Base-by-base conservation (phyloP, 2,888 invertebrate genomes). In the Andrena marginata region DNA sequence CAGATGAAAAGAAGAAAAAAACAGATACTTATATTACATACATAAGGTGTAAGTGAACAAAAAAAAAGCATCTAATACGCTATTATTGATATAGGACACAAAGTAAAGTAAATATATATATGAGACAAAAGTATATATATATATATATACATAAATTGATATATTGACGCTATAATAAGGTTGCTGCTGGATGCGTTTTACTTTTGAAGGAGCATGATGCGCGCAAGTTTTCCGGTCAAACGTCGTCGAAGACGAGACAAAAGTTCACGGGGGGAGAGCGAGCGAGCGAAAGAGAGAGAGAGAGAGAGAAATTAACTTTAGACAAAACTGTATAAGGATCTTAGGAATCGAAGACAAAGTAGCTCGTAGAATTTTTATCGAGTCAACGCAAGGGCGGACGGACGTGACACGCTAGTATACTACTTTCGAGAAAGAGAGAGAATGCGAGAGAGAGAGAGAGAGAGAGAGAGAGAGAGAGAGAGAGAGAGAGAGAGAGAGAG, bases 21-120 rank as follows among this genome's bases (percentile, higher is more conserved):
- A 74, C 62, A 90, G 91, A 91, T 91, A 93, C 91, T 91, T 93
- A 93, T 93, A 93, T 92, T 93, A 92, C 92, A 92, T 92, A 93
- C 93, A 89, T 93, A 92, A 92, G 89, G 88, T 91, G 88, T 94
- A 94, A 94, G 93, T 92, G 91, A 93, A 92, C 88, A 90, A 91
- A 89, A 90, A 90, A 92, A 92, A 80, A 70, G 90, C 90, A 92
- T 92, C 92, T 92, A 90, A 91, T 92, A 92, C 92, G 91, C 92
- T 91, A 92, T 90, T 92, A 93, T 89, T 91, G 91, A 92, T 91
- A 92, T 91, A 92, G 90, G 90, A 91, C 90, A 92, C 89, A 91
- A 91, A 92, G 91, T 91, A 90, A 89, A 90, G 91, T 90, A 89
- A 91, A 92, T 92, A 90, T 91, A 91, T 90, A 92, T 89, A 91